Evolutionary conservation across 2,888 invertebrate species (phyloP).

Genomic region (Adela reaumurella): DNA sequence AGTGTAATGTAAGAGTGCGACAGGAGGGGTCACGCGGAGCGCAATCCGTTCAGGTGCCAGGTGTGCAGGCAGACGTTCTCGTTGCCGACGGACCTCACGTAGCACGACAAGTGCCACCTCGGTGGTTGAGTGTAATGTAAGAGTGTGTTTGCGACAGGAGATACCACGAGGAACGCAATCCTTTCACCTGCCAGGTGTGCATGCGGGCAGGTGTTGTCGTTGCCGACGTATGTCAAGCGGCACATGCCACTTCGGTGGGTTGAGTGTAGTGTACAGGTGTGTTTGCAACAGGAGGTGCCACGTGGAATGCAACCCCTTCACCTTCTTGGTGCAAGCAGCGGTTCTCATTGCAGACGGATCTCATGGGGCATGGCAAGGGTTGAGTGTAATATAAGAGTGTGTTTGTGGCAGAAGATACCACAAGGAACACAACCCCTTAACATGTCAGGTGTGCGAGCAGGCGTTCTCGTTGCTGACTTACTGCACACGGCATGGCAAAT

Average conservation of each 20-base stretch:
- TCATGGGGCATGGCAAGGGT: conserved; percentile 78
- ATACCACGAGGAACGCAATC: too few relatives aligned
- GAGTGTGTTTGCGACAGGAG: too few relatives aligned
- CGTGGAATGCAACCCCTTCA: too few relatives aligned
- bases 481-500: conserved; percentile 77
- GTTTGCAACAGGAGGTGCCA: too few relatives aligned
- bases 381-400: too few relatives aligned
- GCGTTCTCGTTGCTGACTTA: conserved; percentile 78
- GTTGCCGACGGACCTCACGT: conserved; percentile 72
- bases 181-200: too few relatives aligned
- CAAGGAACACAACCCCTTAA: conserved; percentile 80
- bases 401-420: conserved; percentile 67
- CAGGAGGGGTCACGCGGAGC: conserved; percentile 79
- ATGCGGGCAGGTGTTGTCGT: conserved; percentile 81
- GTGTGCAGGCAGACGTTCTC: conserved; percentile 83
- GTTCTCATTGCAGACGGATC: conserved; percentile 74
- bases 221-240: conserved; percentile 72
- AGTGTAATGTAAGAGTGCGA: too few relatives aligned
- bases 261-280: too few relatives aligned
- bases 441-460: conserved; percentile 77
- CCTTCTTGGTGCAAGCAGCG: too few relatives aligned
- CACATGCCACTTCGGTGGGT: conserved; percentile 80
- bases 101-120: conserved; percentile 81
- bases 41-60: conserved; percentile 77
- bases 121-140: conserved; percentile 77